These are phyloP conservation scores for Galeopsomyia nigrocyanea DNA, from an alignment of 2,888 invertebrate genomes.

Conservation along the genomic window DNA sequence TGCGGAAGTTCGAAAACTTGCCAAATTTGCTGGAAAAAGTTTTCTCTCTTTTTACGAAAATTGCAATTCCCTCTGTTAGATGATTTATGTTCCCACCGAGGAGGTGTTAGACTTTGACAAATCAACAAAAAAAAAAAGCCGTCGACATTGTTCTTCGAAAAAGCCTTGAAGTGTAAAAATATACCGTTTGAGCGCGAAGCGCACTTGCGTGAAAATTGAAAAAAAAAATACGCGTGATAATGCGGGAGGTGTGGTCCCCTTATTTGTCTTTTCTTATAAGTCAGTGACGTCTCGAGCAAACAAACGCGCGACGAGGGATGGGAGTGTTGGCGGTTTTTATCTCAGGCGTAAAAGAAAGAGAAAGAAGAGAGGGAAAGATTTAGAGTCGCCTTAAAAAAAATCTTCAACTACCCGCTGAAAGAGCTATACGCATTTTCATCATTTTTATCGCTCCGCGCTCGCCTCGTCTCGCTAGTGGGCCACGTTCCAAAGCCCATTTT, in stretches of 20 bases:
- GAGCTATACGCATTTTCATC: not conserved
- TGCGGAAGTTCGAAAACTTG: too few species aligned
- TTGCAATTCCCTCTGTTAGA: too few species aligned
- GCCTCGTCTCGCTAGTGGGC: not conserved
- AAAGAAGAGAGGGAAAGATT: not conserved
- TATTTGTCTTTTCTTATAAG: not conserved
- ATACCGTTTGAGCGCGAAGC: too few species aligned
- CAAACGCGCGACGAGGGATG: not conserved
- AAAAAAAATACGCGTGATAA: not conserved
- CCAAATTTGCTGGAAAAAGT: too few species aligned
- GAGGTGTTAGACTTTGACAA: too few species aligned
- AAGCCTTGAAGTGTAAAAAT: too few species aligned
- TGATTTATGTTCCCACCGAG: too few species aligned
- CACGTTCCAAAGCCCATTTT: constrained; percentile 27
- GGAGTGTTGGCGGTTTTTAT: not conserved
- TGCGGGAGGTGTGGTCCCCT: constrained; percentile 1
- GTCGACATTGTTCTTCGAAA: too few species aligned
- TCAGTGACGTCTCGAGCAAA: not conserved
- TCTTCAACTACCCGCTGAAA: not conserved
- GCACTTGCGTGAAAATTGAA: not conserved
- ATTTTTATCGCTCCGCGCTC: constrained; percentile 2
- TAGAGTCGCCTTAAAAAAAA: not conserved
- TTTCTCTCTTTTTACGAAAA: too few species aligned
- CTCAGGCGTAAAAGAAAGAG: not conserved
- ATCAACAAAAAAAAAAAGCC: too few species aligned